Evolutionary conservation across 2,797 vertebrate species (phyloP), one percentile per base, ranked within the genome.

Genomic region (Muscicapa striata): DNA sequence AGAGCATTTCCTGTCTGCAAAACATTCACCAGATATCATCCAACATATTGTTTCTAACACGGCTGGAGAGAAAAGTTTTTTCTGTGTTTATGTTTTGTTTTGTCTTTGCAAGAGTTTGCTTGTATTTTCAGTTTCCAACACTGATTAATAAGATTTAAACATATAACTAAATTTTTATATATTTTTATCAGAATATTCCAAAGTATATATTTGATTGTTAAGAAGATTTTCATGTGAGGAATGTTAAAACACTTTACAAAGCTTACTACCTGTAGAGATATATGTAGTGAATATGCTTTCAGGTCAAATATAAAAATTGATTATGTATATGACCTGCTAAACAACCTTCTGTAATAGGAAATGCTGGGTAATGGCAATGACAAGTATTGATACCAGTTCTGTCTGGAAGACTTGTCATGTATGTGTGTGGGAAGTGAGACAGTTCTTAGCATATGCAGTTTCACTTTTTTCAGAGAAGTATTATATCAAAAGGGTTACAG

Each of bases 251-350:
- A 22, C 1, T 78, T 77, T 57, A 45, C 5, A 11, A 55, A 11
- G 64, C 0, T 0, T 34, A 30, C 13, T 4, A 48, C 9, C 5
- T 59, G 3, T 26, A 48, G 14, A 52, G 29, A 34, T 5, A 43
- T 21, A 27, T 5, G 22, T 27, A 20, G 26, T 19, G 6, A 76
- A 48, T 38, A 72, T 63, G 1, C 17, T 76, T 72, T 79, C 63
- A 64, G 40, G 20, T 13, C 18, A 79, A 68, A 52, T 9, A 13
- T 63, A 79, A 83, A 76, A 61, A 51, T 3, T 38, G 4, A 34
- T 40, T 67, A 34, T 43, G 2, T 15, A 20, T 48, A 58, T 36
- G 5, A 14, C 8, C 27, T 26, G 20, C 11, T 61, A 55, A 52
- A 59, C 7, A 79, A 51, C 6, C 7, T 57, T 61, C 43, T 79